These are phyloP conservation scores for Drosophila atripex DNA, from an alignment of 2,888 invertebrate species.

Conservation along the genomic window DNA sequence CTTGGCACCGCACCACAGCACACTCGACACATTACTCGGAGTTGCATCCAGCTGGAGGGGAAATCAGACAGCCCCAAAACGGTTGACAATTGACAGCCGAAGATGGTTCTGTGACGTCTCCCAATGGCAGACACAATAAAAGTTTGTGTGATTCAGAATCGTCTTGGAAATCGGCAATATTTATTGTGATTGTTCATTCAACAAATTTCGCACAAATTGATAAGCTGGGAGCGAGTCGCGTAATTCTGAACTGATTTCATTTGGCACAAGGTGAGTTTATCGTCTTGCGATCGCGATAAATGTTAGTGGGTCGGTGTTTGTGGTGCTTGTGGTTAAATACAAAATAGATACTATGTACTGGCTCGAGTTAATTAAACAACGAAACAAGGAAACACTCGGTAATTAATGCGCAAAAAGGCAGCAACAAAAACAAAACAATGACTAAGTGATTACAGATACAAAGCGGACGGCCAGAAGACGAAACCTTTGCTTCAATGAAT, in stretches of 20 bases:
- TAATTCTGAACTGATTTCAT: conserved; percentile 37
- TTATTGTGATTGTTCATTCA: background rate
- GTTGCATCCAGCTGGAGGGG: conserved; percentile 12
- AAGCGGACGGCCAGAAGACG: conserved; percentile 33
- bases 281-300: conserved; percentile 35
- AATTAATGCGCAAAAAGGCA: conserved; percentile 67
- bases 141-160: conserved; percentile 26
- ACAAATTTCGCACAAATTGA: conserved; percentile 13
- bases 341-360: conserved; percentile 5
- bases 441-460: conserved; percentile 68
- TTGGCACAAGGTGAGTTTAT: conserved; percentile 45
- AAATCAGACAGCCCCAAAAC: conserved; percentile 16
- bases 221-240: conserved; percentile 7
- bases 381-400: conserved; percentile 59
- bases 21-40: conserved; percentile 13
- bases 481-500: conserved; percentile 51
- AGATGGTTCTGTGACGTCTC: conserved; percentile 30
- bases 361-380: conserved; percentile 44
- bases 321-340: conserved; percentile 34
- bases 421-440: conserved; percentile 55
- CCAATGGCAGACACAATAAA: conserved; percentile 1
- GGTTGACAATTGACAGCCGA: conserved; percentile 30
- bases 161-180: background rate
- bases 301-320: conserved; percentile 46
- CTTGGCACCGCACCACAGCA: no score